phyloP scores from a whole-genome alignment of 2,113 vertebrate genomes.

The Trinectes maculatus region DNA sequence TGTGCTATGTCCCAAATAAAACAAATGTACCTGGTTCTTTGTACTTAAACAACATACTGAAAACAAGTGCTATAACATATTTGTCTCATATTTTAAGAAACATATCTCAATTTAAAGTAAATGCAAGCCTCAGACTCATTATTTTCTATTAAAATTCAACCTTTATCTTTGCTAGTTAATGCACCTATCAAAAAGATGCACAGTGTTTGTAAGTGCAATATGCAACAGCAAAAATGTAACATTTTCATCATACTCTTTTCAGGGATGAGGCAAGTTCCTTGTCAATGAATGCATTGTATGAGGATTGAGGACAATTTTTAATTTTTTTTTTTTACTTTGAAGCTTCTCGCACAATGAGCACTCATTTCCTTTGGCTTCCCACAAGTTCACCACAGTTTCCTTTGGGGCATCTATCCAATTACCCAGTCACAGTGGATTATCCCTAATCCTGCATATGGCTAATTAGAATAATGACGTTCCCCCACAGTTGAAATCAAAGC shows the following conservation, averaged over 20 bases:
- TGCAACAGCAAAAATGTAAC: conserved; percentile 25
- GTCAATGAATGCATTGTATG: conserved; percentile 52
- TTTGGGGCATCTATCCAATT: conserved; percentile 81
- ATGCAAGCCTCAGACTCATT: not conserved
- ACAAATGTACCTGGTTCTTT: not conserved
- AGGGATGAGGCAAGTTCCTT: conserved; percentile 16
- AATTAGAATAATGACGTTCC: conserved; percentile 79
- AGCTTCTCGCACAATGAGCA: conserved; percentile 71
- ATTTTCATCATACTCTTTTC: conserved; percentile 31
- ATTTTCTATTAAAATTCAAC: not conserved
- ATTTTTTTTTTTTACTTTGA: conserved; percentile 73
- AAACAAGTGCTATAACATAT: not conserved
- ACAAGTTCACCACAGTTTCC: conserved; percentile 71
- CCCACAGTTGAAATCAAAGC: conserved; percentile 72
- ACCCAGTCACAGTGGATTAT: conserved; percentile 77
- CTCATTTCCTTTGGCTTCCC: conserved; percentile 78
- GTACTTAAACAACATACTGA: not conserved
- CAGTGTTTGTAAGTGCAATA: not conserved
- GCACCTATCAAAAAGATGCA: not conserved
- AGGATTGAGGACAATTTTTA: conserved; percentile 45
- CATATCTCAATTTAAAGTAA: not conserved
- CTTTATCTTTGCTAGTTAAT: not conserved
- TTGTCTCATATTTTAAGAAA: too few relatives aligned
- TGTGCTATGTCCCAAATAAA: too few relatives aligned
- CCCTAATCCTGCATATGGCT: conserved; percentile 79